These are phyloP conservation scores for Drosophila persimilis DNA, from an alignment of 1,140 invertebrate species.

Conservation along the genomic window DNA sequence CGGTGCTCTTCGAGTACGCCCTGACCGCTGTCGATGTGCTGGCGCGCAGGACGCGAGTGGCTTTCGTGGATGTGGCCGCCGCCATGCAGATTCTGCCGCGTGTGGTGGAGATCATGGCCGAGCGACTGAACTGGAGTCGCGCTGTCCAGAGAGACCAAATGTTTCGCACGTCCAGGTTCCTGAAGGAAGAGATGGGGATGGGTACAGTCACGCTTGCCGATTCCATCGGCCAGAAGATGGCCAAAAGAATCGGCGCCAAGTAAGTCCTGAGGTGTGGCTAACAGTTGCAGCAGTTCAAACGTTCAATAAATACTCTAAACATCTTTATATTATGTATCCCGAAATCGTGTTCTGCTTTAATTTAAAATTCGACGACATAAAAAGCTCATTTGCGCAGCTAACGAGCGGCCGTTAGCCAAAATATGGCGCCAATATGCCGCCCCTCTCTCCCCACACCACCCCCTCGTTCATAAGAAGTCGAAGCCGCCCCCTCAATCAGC, in stretches of 20 bases:
- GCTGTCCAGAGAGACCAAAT: background rate
- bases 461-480: background rate
- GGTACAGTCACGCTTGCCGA: constrained; percentile 15
- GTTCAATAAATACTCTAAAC: background rate
- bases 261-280: background rate
- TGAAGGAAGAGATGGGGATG: constrained; percentile 31
- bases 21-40: constrained; percentile 19
- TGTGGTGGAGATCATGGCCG: constrained; percentile 21
- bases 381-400: constrained; percentile 65
- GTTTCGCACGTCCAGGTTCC: background rate
- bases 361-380: constrained; percentile 51
- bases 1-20: constrained; percentile 15
- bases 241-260: background rate
- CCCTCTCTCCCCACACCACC: constrained; percentile 4
- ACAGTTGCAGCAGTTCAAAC: background rate
- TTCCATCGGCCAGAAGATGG: background rate
- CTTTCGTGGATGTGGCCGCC: constrained; percentile 25
- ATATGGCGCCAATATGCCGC: constrained; percentile 36
- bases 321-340: background rate
- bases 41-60: constrained; percentile 13
- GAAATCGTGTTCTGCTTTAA: background rate
- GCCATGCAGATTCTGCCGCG: constrained; percentile 21
- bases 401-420: constrained; percentile 60
- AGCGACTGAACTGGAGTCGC: background rate
- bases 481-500: constrained; percentile 43